phyloP scores from a whole-genome alignment of 2,888 invertebrate species.

The Tetrapedia diversipes region DNA sequence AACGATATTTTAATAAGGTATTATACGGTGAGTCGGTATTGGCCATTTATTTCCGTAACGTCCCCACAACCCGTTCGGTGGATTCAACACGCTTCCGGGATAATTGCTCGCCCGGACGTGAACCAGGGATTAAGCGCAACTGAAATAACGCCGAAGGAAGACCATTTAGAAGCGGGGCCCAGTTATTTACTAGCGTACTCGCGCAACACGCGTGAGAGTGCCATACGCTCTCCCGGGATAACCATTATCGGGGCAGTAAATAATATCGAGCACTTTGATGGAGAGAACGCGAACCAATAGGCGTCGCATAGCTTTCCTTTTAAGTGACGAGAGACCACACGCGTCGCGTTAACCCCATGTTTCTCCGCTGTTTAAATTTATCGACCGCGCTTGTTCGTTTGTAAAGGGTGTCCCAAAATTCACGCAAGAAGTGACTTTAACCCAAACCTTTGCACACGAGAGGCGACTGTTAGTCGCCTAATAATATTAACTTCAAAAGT shows the following conservation, averaged over 20 bases:
- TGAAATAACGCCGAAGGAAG: background rate
- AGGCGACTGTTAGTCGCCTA: too few relatives aligned
- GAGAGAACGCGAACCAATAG: slow-evolving; percentile 23
- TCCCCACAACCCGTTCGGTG: too few relatives aligned
- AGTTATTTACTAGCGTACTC: slow-evolving; percentile 9
- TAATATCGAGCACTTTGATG: slow-evolving; percentile 52
- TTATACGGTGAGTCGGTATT: too few relatives aligned
- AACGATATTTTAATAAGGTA: too few relatives aligned
- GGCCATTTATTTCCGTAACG: too few relatives aligned
- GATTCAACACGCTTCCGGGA: background rate
- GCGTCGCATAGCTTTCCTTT: slow-evolving; percentile 27
- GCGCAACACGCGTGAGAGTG: background rate
- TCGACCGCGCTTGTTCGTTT: background rate
- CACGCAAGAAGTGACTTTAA: too few relatives aligned
- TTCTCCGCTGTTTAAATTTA: slow-evolving; percentile 28
- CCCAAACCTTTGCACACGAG: too few relatives aligned
- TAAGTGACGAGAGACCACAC: slow-evolving; percentile 41
- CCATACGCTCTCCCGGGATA: background rate
- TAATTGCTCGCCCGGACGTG: background rate
- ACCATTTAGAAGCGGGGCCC: background rate
- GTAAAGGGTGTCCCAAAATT: background rate
- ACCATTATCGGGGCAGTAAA: slow-evolving; percentile 62
- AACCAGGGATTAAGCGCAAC: background rate
- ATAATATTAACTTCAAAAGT: too few relatives aligned
- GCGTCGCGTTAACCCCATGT: slow-evolving; percentile 19